Conservation (phyloP, 1,140 invertebrate genomes). For the Lordiphosa clarofinis region DNA sequence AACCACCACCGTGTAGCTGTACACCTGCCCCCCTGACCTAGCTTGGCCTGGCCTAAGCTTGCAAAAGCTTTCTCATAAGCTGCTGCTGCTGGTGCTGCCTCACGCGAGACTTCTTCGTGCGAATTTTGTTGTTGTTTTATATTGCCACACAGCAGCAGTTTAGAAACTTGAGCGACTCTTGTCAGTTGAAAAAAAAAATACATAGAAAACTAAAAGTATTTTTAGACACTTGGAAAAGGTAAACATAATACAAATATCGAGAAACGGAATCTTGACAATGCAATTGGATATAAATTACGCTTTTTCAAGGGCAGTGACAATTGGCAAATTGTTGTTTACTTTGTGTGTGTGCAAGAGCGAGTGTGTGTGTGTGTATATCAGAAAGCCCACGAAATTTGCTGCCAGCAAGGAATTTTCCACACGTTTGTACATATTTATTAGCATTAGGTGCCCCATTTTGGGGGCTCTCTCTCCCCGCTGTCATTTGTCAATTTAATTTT, state of each 20-base stretch:
- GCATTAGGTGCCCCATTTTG: conserved; percentile 19
- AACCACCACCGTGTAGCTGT: conserved; percentile 7
- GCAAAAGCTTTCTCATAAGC: conserved; percentile 18
- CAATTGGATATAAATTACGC: not conserved
- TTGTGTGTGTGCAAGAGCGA: not conserved
- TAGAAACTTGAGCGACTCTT: conserved; percentile 29
- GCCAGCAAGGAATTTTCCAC: conserved; percentile 37
- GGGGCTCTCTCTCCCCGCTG: too few relatives aligned
- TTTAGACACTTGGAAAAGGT: not conserved
- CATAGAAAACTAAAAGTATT: not conserved
- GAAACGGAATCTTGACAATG: too few relatives aligned
- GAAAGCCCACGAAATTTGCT: conserved; percentile 14
- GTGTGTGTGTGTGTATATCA: conserved; percentile 8
- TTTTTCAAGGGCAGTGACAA: conserved; percentile 1
- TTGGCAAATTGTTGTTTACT: conserved; percentile 24
- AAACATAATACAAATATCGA: not conserved
- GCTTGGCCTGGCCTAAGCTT: conserved; percentile 8
- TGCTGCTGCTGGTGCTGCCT: not conserved
- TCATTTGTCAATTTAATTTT: too few relatives aligned
- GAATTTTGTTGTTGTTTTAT: conserved; percentile 5
- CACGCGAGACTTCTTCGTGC: conserved; percentile 13
- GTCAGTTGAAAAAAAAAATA: not conserved
- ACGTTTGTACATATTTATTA: not conserved
- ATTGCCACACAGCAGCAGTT: conserved; percentile 22
- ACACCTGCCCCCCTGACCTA: conserved; percentile 18